Conservation (phyloP, 2,888 invertebrate species). For the Cataglyphis rosenhaueri region DNA sequence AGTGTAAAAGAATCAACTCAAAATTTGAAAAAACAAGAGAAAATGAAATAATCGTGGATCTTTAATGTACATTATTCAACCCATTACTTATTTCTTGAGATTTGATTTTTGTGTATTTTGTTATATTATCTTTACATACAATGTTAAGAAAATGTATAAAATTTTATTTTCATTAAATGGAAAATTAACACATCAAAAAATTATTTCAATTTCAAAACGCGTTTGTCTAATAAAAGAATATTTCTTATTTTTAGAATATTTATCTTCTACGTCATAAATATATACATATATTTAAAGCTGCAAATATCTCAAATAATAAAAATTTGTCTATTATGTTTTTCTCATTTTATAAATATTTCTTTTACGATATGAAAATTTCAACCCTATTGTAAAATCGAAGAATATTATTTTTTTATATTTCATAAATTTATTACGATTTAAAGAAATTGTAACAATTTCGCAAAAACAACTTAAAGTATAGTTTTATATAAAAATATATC, state of each 20-base stretch:
- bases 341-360: neutral
- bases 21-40: constrained; percentile 89
- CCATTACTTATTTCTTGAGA: neutral
- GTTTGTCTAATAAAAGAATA: neutral
- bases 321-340: neutral
- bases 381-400: neutral
- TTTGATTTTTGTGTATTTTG: neutral
- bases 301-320: neutral
- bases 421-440: neutral
- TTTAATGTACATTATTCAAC: neutral
- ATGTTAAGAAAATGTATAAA: neutral
- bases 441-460: neutral
- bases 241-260: neutral
- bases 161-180: neutral
- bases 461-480: neutral
- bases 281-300: neutral
- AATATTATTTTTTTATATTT: neutral
- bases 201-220: neutral
- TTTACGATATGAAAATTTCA: neutral
- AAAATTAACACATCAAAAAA: neutral
- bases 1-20: constrained; percentile 92
- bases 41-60: constrained; percentile 68
- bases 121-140: neutral
- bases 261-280: neutral
- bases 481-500: neutral